Base-by-base conservation (phyloP, 2,113 vertebrate species). In the Willisornis vidua region DNA sequence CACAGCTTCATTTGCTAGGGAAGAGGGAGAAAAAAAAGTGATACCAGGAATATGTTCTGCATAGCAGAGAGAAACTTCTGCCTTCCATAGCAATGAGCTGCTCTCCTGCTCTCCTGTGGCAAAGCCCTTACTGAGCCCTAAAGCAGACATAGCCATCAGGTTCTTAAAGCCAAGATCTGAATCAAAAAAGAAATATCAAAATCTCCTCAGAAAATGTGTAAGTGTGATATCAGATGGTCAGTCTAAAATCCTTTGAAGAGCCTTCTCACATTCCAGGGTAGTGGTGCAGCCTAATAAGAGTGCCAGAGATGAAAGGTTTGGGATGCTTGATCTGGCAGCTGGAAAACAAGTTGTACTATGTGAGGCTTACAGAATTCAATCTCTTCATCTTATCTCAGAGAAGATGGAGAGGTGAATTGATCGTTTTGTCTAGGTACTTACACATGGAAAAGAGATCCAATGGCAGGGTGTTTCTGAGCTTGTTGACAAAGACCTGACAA, bases 141-240 rank as follows among this genome's bases (percentile, higher is more conserved):
- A 87, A 80, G 4, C 51, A 82, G 65, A 45, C 15, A 2, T 5
- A 76, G 54, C 43, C 67, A 35, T 58, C 59, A 92, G 61, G 31
- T 65, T 74, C 68, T 87, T 78, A 85, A 93, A 93, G 35, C 20
- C 84, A 68, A 77, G 55, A 15, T 46, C 55, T 74, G 71, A 96
- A 77, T 91, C 71, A 87, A 94, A 95, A 94, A 95, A 94, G 87
- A 83, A 89, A 22, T 84, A 79, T 55, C 85, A 75, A 95, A 94
- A 92, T 85, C 71, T 57, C 58, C 48, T 71, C 72, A 82, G 90
- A 85, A 24, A 68, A 41, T 70, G 59, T n/a, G 88, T 90, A 67
- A 63, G 81, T 57, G 66, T 67, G 86, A 31, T 94, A 94, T 96
- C 75, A 97, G 85, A 71, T 80, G 73, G 93, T 89, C 90, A 73